These are phyloP conservation scores for Lutjanus campechanus DNA, from an alignment of 2,797 vertebrate genomes.

Conservation along the genomic window DNA sequence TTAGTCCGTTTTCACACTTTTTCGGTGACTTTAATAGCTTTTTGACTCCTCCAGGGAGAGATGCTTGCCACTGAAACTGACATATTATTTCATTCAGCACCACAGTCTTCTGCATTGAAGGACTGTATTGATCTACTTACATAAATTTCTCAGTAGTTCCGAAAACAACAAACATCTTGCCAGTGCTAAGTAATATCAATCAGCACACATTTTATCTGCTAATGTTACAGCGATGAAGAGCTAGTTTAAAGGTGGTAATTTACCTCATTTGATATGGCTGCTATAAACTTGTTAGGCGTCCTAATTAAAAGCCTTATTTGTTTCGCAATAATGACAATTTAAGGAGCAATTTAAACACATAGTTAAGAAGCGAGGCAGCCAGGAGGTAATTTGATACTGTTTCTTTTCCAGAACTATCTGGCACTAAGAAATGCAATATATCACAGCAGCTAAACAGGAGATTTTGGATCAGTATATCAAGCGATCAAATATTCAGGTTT, in stretches of 20 bases:
- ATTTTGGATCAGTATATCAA: conserved; percentile 20
- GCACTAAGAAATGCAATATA: not conserved
- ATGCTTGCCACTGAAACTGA: not conserved
- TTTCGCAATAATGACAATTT: conserved; percentile 63
- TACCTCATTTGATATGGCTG: conserved; percentile 39
- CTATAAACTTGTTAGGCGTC: conserved; percentile 46
- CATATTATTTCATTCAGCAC: not conserved
- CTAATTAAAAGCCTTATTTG: conserved; percentile 69
- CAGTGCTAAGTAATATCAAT: not conserved
- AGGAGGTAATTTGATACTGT: conserved; percentile 44
- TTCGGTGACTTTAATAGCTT: not conserved
- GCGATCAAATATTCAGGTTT: conserved; percentile 42
- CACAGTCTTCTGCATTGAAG: not conserved
- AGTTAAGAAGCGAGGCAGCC: conserved; percentile 48
- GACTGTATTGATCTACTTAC: not conserved
- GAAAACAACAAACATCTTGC: conserved; percentile 8
- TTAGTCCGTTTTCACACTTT: not conserved
- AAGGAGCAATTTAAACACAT: conserved; percentile 59
- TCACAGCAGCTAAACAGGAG: conserved; percentile 25
- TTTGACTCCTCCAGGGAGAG: not conserved
- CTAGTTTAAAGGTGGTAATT: conserved; percentile 39
- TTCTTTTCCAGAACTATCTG: conserved; percentile 13
- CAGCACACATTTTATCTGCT: conserved; percentile 29
- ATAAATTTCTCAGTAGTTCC: conserved; percentile 1
- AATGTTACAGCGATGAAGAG: conserved; percentile 19